Conservation (phyloP, 2,113 vertebrate species). For the Coreoperca whiteheadi region DNA sequence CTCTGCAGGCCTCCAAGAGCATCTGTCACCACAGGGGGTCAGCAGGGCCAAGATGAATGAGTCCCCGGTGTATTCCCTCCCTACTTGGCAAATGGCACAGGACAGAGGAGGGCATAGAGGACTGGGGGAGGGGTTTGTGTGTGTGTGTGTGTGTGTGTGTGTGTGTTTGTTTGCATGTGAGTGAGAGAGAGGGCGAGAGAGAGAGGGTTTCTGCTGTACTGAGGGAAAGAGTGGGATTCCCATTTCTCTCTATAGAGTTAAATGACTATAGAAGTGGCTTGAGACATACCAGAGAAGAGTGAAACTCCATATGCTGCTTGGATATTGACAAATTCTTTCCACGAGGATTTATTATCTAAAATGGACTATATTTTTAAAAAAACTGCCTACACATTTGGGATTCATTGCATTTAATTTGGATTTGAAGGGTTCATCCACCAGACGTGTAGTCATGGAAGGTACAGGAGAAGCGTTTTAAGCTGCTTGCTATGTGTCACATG, state of each 20-base stretch:
- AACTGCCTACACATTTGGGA: slow-evolving; percentile 47
- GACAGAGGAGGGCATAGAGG: slow-evolving; percentile 89
- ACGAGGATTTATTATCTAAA: slow-evolving; percentile 58
- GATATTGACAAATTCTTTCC: slow-evolving; percentile 32
- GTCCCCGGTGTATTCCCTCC: slow-evolving; percentile 91
- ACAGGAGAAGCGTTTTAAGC: slow-evolving; percentile 58
- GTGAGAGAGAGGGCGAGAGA: slow-evolving; percentile 80
- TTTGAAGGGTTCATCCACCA: slow-evolving; percentile 31
- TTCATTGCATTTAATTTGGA: slow-evolving; percentile 61
- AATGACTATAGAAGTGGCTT: slow-evolving; percentile 79
- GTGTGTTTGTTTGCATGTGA: slow-evolving; percentile 72
- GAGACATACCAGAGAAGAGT: slow-evolving; percentile 73
- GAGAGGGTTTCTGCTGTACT: slow-evolving; percentile 65
- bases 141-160: slow-evolving; percentile 68
- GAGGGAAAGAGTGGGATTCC: slow-evolving; percentile 84
- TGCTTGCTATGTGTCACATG: slow-evolving; percentile 58
- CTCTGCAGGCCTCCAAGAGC: slow-evolving; percentile 89
- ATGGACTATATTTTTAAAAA: slow-evolving; percentile 63
- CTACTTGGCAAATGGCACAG: slow-evolving; percentile 95
- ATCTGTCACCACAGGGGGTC: slow-evolving; percentile 95
- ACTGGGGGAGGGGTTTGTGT: slow-evolving; percentile 76
- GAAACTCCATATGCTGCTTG: slow-evolving; percentile 55
- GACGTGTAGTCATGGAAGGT: slow-evolving; percentile 78
- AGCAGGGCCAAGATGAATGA: slow-evolving; percentile 95
- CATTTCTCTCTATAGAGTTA: slow-evolving; percentile 84